Base-by-base conservation (phyloP, 1,140 invertebrate genomes). In the Laodelphax striatellus region DNA sequence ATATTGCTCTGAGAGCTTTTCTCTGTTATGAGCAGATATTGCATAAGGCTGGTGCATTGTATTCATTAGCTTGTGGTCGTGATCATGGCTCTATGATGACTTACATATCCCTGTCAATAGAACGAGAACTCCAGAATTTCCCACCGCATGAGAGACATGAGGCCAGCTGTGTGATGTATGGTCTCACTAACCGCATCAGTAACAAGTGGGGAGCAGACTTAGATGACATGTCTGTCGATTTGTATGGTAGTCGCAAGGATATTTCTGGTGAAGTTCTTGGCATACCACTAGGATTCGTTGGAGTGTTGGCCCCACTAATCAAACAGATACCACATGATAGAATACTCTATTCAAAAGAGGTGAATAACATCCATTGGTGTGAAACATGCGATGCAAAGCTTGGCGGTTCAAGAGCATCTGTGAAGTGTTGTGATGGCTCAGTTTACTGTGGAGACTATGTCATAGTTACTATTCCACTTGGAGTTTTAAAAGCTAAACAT, bases 401-500 rank as follows among this genome's bases (percentile, higher is more conserved):
- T 13, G 3, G 13, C 14, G 43, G 14, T 31, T 44, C 52, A 17
- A 21, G 61, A 55, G 63, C 69, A 16, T 64, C 50, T 14, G 62
- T 61, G 10, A 41, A 41, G 31, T 62, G 60, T 24, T 57, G 56
- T 55, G 73, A 76, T 64, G 88, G 87, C 0, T 80, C 84, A 59
- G 82, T 84, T 67, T 80, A 83, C 66, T 75, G 74, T 43, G 84
- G 82, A 1, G 86, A 92, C 72, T 88, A 90, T 68, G 86, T 92
- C 0, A 84, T 94, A 43, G 72, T 88, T 10, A 93, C 89, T 0
- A 74, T 92, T 11, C 87, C 92, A 0, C 75, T 94, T 11, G 92
- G 92, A 2, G 88, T 88, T 46, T 73, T 94, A 0, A 94, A 94
- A 73, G 80, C 83, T 61, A 82, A 87, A 66, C 79, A 82, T 28